A percentile compares a stretch with the other conserved stretches of the same genome.
Evolutionary conservation across 2,888 invertebrate species (phyloP).

Genomic region (Tanytarsus gracilentus): DNA sequence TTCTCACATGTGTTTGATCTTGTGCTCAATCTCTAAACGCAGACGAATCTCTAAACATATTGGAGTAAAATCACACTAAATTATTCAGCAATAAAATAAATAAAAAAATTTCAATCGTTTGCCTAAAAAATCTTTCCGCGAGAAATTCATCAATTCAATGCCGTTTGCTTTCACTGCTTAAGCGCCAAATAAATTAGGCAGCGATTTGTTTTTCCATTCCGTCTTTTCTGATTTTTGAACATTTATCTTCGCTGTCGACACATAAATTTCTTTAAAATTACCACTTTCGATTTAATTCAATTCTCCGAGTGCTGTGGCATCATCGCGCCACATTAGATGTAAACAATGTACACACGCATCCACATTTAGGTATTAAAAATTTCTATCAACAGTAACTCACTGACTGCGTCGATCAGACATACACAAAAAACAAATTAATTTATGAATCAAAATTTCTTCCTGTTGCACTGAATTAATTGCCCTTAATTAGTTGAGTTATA

Average conservation of each 20-base stretch:
- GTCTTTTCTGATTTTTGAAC: not conserved
- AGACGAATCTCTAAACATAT: not conserved
- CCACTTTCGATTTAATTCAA: not conserved
- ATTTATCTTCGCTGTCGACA: not conserved
- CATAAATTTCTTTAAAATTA: not conserved
- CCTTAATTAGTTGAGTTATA: too few species aligned
- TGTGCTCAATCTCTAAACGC: not conserved
- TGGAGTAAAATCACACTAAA: constrained; percentile 11
- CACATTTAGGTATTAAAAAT: too few species aligned
- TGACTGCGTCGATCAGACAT: too few species aligned
- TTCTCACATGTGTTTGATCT: not conserved
- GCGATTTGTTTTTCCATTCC: not conserved
- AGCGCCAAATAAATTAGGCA: constrained; percentile 6
- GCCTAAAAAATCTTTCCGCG: not conserved
- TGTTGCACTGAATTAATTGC: not conserved
- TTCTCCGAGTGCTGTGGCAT: not conserved
- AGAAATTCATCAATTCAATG: not conserved
- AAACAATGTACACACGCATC: too few species aligned
- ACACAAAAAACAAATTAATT: not conserved
- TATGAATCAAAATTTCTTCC: constrained; percentile 10
- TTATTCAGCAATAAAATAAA: constrained; percentile 11
- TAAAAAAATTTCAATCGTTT: not conserved
- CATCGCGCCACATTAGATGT: not conserved
- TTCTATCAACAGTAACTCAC: too few species aligned
- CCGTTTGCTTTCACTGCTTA: not conserved